Conservation (phyloP, 2,888 invertebrate species). For the Toxonevra muliebris region DNA sequence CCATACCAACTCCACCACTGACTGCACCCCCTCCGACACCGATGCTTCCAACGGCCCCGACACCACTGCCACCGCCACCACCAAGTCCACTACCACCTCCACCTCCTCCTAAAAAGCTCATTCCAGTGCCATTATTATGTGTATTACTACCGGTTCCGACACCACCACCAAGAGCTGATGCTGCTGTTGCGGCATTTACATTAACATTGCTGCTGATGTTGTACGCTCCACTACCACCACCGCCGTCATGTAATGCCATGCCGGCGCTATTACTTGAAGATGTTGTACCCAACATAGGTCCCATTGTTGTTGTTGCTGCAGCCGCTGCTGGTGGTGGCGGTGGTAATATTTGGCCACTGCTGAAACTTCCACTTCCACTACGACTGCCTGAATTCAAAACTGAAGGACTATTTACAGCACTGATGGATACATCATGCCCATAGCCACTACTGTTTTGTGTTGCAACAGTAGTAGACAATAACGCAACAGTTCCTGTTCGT, state of each 20-base stretch:
- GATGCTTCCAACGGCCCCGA: slow-evolving; percentile 40
- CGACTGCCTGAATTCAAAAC: slow-evolving; percentile 55
- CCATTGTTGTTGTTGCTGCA: slow-evolving; percentile 42
- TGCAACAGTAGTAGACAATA: slow-evolving; percentile 13
- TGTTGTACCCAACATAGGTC: slow-evolving; percentile 51
- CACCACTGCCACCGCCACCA: slow-evolving; percentile 40
- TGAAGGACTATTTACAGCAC: slow-evolving; percentile 53
- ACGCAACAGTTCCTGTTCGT: slow-evolving; percentile 13
- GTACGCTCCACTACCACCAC: slow-evolving; percentile 28
- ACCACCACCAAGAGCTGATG: slow-evolving; percentile 26
- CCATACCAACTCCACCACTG: slow-evolving; percentile 55
- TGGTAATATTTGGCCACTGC: slow-evolving; percentile 36
- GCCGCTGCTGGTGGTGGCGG: slow-evolving; percentile 22
- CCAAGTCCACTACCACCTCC: slow-evolving; percentile 29
- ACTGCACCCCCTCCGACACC: slow-evolving; percentile 39
- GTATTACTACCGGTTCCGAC: slow-evolving; percentile 32
- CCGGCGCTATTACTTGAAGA: slow-evolving; percentile 38
- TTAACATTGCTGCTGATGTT: slow-evolving; percentile 34
- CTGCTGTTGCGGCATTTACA: slow-evolving; percentile 26
- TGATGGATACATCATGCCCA: slow-evolving; percentile 45
- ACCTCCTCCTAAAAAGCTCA: slow-evolving; percentile 28
- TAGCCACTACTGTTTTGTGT: slow-evolving; percentile 31
- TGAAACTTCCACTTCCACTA: slow-evolving; percentile 44
- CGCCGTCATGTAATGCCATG: slow-evolving; percentile 27
- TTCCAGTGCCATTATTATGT: slow-evolving; percentile 33